These are phyloP conservation scores for Telmatochromis sp. DNA, from an alignment of 2,113 vertebrate genomes.

Conservation along the genomic window DNA sequence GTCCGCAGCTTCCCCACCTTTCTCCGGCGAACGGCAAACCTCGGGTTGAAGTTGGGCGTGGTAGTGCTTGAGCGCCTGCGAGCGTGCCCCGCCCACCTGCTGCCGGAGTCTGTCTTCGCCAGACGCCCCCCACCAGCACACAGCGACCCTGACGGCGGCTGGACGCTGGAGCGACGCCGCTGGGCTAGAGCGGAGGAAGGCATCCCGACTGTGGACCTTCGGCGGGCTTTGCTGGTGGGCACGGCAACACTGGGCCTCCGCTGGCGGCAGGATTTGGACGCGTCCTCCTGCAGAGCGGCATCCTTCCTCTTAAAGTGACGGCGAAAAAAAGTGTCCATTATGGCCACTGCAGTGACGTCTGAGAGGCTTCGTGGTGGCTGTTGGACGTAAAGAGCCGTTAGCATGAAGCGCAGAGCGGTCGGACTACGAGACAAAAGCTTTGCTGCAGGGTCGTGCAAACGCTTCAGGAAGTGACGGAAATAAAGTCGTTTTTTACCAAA, in stretches of 20 bases:
- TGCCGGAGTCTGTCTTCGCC: background rate
- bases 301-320: constrained; percentile 82
- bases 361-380: background rate
- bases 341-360: background rate
- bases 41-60: constrained; percentile 75
- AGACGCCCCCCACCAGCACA: background rate
- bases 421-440: background rate
- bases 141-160: constrained; percentile 1
- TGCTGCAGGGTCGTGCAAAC: background rate
- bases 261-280: constrained; percentile 1
- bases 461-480: background rate
- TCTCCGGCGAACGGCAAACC: constrained; percentile 68
- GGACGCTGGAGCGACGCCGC: constrained; percentile 70
- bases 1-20: constrained; percentile 25
- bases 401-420: background rate
- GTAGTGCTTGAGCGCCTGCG: constrained; percentile 83
- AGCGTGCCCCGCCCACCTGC: background rate
- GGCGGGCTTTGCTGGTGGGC: constrained; percentile 79
- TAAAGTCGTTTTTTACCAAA: background rate
- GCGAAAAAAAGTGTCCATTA: constrained; percentile 89
- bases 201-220: constrained; percentile 77
- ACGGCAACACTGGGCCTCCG: constrained; percentile 66
- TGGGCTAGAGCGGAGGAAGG: constrained; percentile 72
- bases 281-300: background rate
- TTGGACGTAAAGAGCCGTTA: constrained; percentile 14